phyloP scores from a whole-genome alignment of 1,140 invertebrate genomes.

The Drosophila pseudoobscura region DNA sequence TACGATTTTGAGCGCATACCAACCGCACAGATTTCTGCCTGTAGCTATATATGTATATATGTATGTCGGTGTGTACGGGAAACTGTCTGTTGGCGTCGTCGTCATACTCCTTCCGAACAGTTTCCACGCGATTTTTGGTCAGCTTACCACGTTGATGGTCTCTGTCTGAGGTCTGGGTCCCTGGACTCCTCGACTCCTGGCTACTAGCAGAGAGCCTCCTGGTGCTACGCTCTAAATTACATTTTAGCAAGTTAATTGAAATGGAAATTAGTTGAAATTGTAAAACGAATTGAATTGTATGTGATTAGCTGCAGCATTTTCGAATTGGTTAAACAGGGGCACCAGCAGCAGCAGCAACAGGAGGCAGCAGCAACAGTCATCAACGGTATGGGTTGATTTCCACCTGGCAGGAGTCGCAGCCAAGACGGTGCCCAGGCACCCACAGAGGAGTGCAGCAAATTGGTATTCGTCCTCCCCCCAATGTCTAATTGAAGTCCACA shows the following conservation, averaged over 20 bases:
- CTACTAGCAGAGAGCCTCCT: conserved; percentile 8
- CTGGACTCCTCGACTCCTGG: conserved; percentile 10
- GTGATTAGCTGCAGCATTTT: conserved; percentile 81
- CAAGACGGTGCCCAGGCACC: conserved; percentile 9
- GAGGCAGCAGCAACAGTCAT: not conserved
- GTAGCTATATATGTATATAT: conserved; percentile 38
- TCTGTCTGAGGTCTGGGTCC: not conserved
- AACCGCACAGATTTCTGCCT: conserved; percentile 77
- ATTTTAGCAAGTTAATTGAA: conserved; percentile 83
- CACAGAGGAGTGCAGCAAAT: not conserved
- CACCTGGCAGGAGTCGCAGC: not conserved
- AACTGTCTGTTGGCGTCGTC: conserved; percentile 32
- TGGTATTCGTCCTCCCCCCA: not conserved
- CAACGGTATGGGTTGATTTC: not conserved
- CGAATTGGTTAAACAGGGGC: conserved; percentile 74
- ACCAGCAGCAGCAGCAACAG: not conserved
- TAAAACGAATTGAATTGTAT: conserved; percentile 83
- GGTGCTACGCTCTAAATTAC: conserved; percentile 74
- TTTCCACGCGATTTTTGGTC: conserved; percentile 59
- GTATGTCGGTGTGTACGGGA: conserved; percentile 12
- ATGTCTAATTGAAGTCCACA: conserved; percentile 21
- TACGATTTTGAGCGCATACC: conserved; percentile 80
- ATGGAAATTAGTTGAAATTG: conserved; percentile 84
- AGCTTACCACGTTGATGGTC: conserved; percentile 32
- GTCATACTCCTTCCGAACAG: conserved; percentile 33